Conservation (phyloP, 2,888 invertebrate genomes). For the Hermaeophaga mercurialis region DNA sequence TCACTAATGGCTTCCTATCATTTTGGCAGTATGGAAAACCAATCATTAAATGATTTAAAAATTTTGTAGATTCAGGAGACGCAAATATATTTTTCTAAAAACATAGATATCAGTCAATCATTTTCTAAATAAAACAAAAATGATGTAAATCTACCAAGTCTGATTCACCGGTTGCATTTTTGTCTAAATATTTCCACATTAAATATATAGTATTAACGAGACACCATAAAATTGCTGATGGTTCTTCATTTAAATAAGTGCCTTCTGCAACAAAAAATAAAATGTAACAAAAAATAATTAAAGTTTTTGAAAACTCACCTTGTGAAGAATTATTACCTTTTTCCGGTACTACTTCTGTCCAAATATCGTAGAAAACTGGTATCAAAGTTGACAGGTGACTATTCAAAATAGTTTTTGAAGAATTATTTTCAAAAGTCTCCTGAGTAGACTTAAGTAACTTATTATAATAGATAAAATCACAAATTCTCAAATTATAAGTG, state of each 20-base stretch:
- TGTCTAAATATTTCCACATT: conserved; percentile 51
- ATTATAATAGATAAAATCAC: conserved; percentile 27
- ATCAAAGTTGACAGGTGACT: conserved; percentile 71
- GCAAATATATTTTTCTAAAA: conserved; percentile 58
- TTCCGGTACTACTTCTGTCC: conserved; percentile 77
- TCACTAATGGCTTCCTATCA: conserved; percentile 33
- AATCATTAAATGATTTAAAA: conserved; percentile 63
- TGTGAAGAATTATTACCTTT: conserved; percentile 32
- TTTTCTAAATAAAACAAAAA: conserved; percentile 7
- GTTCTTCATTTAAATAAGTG: conserved; percentile 65
- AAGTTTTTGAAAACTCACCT: conserved; percentile 29
- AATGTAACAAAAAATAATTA: conserved; percentile 45
- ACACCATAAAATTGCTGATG: conserved; percentile 66
- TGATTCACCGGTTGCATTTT: conserved; percentile 29
- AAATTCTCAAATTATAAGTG: conserved; percentile 32
- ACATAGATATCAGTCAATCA: conserved; percentile 42
- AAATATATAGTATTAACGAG: conserved; percentile 67
- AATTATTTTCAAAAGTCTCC: conserved; percentile 6
- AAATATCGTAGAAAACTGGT: conserved; percentile 81
- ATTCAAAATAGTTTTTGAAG: conserved; percentile 54
- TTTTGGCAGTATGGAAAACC: conserved; percentile 65
- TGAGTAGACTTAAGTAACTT: conserved; percentile 24
- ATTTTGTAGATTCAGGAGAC: conserved; percentile 61
- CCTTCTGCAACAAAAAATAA: conserved; percentile 37
- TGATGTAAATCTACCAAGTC: conserved; percentile 34